These are phyloP conservation scores for Eubucco bourcierii DNA, from an alignment of 2,113 vertebrate species.

Conservation along the genomic window DNA sequence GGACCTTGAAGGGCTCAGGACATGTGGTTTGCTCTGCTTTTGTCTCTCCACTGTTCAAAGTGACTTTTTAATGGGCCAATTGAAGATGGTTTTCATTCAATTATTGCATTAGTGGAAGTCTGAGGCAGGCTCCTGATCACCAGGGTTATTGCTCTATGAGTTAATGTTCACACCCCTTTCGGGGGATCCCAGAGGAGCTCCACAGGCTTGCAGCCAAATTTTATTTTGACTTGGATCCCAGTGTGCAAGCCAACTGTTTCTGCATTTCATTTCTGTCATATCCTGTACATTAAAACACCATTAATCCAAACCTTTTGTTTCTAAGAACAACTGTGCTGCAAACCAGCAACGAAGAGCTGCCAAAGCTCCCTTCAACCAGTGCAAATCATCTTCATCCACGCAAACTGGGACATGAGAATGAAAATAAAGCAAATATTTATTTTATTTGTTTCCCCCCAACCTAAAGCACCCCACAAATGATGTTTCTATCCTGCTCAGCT, in stretches of 20 bases:
- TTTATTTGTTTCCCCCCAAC: not conserved
- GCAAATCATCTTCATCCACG: not conserved
- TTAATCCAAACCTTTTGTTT: conserved; percentile 66
- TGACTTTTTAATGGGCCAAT: not conserved
- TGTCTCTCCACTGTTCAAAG: not conserved
- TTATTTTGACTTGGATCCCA: conserved; percentile 60
- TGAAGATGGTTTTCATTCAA: conserved; percentile 49
- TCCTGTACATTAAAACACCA: conserved; percentile 65
- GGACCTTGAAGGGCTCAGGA: not conserved
- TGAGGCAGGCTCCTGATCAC: conserved; percentile 10
- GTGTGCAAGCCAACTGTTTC: conserved; percentile 60
- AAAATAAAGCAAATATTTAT: not conserved
- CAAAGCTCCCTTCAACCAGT: conserved; percentile 6
- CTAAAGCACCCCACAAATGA: not conserved
- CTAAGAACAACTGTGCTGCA: conserved; percentile 42
- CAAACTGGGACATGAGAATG: not conserved
- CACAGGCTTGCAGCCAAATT: conserved; percentile 31
- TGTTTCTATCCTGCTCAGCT: not conserved
- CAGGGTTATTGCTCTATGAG: conserved; percentile 41
- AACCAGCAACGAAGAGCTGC: conserved; percentile 34
- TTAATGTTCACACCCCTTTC: conserved; percentile 56
- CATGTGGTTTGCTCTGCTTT: not conserved
- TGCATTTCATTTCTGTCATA: conserved; percentile 66
- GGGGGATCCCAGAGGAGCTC: conserved; percentile 28
- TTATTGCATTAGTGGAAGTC: conserved; percentile 56